Percentiles rank a stretch among this genome's conserved stretches.
phyloP scores from a whole-genome alignment of 1,140 invertebrate species.

The Aphidius ervi region DNA sequence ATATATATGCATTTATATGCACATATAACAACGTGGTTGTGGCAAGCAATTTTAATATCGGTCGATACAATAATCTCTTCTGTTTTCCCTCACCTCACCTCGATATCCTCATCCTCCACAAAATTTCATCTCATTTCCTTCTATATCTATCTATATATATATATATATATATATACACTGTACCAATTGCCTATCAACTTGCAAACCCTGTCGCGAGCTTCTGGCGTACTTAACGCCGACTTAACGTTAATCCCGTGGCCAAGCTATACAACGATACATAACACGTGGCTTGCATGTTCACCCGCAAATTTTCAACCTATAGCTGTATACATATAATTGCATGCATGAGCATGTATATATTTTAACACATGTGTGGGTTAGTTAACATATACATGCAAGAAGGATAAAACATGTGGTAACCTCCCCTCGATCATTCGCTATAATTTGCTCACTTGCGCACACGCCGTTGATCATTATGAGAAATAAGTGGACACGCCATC shows the following conservation, averaged over 20 bases:
- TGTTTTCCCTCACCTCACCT: background rate
- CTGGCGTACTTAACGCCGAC: slow-evolving; percentile 35
- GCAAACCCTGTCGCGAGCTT: background rate
- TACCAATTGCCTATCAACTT: too few relatives aligned
- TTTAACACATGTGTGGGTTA: slow-evolving; percentile 2
- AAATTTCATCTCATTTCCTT: background rate
- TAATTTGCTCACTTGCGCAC: slow-evolving; percentile 10
- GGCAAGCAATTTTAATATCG: slow-evolving; percentile 28
- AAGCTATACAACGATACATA: slow-evolving; percentile 2
- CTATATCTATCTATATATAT: background rate
- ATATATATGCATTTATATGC: too few relatives aligned
- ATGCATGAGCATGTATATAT: background rate
- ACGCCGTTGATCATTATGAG: slow-evolving; percentile 19
- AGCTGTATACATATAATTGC: slow-evolving; percentile 10
- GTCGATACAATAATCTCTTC: slow-evolving; percentile 35
- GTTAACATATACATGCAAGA: slow-evolving; percentile 13
- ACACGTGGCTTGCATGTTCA: background rate
- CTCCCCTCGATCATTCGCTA: too few relatives aligned
- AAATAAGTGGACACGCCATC: slow-evolving; percentile 20
- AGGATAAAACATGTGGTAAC: slow-evolving; percentile 10
- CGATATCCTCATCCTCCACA: background rate
- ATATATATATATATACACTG: background rate
- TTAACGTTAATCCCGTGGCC: slow-evolving; percentile 31
- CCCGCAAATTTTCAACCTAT: background rate
- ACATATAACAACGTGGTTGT: background rate